Evolutionary conservation across 2,888 invertebrate species (phyloP).

Genomic region (Abscondita cerata): DNA sequence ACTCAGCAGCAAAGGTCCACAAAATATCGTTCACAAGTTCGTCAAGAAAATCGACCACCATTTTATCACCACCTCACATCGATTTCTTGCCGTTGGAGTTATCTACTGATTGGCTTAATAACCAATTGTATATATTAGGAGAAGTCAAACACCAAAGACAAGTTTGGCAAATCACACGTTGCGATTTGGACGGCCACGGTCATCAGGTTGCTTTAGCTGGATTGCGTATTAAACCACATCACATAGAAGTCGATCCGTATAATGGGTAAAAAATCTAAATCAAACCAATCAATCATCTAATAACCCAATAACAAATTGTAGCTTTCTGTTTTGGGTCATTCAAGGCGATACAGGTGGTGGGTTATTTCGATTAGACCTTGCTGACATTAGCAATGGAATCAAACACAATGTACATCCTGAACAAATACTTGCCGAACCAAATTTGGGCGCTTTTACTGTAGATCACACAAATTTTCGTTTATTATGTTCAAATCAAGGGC

Average conservation of each 20-base stretch:
- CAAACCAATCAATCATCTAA: background rate
- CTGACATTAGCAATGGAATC: conserved; percentile 77
- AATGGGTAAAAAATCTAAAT: conserved; percentile 76
- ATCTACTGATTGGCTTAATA: conserved; percentile 89
- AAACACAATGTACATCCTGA: conserved; percentile 73
- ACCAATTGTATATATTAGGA: conserved; percentile 82
- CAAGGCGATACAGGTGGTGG: conserved; percentile 67
- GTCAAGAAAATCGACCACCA: conserved; percentile 51
- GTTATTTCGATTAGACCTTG: conserved; percentile 77
- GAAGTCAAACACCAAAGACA: conserved; percentile 63
- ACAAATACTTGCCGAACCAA: conserved; percentile 68
- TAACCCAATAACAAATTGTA: conserved; percentile 49
- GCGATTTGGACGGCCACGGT: conserved; percentile 75
- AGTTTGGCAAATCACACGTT: conserved; percentile 78
- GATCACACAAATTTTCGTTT: conserved; percentile 84
- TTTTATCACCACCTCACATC: conserved; percentile 66
- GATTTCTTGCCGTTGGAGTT: conserved; percentile 73
- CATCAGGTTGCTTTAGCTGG: conserved; percentile 75
- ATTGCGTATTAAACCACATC: conserved; percentile 73
- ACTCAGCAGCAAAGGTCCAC: conserved; percentile 69
- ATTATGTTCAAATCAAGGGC: conserved; percentile 74
- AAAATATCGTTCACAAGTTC: conserved; percentile 62
- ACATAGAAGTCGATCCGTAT: conserved; percentile 90
- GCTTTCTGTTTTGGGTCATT: conserved; percentile 82
- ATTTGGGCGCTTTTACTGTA: conserved; percentile 82